phyloP scores from a whole-genome alignment of 2,888 invertebrate genomes.

The Scaeva pyrastri region DNA sequence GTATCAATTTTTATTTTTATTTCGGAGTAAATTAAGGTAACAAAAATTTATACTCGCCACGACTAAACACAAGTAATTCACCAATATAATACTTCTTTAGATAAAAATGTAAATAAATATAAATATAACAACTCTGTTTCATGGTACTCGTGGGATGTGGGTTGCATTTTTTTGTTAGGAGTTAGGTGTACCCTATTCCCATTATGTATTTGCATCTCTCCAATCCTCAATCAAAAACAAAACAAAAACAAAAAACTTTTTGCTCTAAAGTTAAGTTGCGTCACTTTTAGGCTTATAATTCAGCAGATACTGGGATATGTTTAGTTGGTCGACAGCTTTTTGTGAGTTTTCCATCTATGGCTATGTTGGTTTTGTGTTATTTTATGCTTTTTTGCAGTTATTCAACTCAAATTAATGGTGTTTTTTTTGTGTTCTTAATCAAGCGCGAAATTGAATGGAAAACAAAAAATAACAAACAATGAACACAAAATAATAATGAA shows the following conservation, averaged over 20 bases:
- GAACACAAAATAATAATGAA: background rate
- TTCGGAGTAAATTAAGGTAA: too few relatives aligned
- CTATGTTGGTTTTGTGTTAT: conserved; percentile 43
- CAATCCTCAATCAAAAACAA: conserved; percentile 33
- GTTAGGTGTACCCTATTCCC: conserved; percentile 1
- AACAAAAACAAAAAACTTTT: conserved; percentile 13
- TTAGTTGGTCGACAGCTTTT: conserved; percentile 32
- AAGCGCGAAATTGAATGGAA: conserved; percentile 59
- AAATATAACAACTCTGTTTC: conserved; percentile 7
- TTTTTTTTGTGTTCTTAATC: conserved; percentile 44
- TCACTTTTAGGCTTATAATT: conserved; percentile 47
- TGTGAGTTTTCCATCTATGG: conserved; percentile 25
- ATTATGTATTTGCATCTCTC: conserved; percentile 47
- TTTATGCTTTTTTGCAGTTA: conserved; percentile 53
- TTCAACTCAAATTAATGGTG: conserved; percentile 50
- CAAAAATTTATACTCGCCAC: too few relatives aligned
- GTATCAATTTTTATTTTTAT: too few relatives aligned
- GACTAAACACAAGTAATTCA: too few relatives aligned
- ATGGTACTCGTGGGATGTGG: conserved; percentile 63
- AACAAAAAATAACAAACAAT: conserved; percentile 30
- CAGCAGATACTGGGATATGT: background rate
- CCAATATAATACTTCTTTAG: too few relatives aligned
- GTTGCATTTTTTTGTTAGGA: conserved; percentile 51
- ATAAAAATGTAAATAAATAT: too few relatives aligned
- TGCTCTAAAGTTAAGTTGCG: conserved; percentile 56